Percentiles rank a stretch among this genome's conserved stretches.
These are phyloP conservation scores for Corythornis cristatus DNA, from an alignment of 2,113 vertebrate species.

Conservation along the genomic window DNA sequence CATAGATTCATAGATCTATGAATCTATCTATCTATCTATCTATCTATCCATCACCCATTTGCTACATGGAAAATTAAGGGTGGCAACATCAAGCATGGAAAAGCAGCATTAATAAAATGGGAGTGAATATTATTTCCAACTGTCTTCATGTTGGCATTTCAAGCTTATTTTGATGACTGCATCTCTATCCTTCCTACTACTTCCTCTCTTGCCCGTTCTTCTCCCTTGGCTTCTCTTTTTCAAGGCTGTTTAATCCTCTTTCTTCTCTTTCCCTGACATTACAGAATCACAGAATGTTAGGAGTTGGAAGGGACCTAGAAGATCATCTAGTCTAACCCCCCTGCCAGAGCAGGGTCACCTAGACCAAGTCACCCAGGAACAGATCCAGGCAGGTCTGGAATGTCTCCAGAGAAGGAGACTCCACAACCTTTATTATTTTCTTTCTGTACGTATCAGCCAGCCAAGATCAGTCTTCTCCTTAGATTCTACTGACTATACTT, in stretches of 20 bases:
- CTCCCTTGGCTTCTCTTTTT: background rate
- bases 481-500: background rate
- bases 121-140: background rate
- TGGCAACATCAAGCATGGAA: background rate
- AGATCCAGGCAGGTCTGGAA: too few relatives aligned
- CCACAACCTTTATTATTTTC: background rate
- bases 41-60: background rate
- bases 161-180: background rate
- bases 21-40: too few relatives aligned
- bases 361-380: too few relatives aligned
- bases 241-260: background rate
- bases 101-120: background rate
- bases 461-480: background rate
- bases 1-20: too few relatives aligned
- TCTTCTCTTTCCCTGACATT: background rate
- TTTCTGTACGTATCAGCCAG: background rate
- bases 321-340: too few relatives aligned
- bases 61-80: background rate
- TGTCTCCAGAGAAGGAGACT: too few relatives aligned
- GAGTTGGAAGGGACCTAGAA: too few relatives aligned
- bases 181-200: background rate
- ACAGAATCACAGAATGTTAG: too few relatives aligned
- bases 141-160: background rate
- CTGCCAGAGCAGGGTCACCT: too few relatives aligned
- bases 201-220: background rate